Conservation (phyloP, 2,113 vertebrate species). For the Spilogale gracilis region DNA sequence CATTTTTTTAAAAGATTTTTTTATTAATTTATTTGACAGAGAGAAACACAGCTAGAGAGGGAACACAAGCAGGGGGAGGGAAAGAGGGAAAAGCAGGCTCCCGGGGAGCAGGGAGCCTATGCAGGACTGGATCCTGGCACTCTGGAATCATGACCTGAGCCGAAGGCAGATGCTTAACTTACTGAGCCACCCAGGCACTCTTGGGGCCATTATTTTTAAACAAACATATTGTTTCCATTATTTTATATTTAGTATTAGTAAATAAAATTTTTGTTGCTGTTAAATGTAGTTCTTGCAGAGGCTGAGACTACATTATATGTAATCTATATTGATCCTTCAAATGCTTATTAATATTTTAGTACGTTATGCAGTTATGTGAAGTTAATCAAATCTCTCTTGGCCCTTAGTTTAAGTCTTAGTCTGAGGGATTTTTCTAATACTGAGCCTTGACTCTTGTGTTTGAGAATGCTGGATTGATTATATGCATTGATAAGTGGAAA, state of each 20-base stretch:
- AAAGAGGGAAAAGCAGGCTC: too few species aligned
- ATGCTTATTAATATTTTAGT: constrained; percentile 51
- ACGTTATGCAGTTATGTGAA: neutral
- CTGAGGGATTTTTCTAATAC: constrained; percentile 10
- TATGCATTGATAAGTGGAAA: neutral
- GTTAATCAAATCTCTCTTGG: neutral
- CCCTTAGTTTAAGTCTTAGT: neutral
- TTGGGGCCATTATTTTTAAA: neutral
- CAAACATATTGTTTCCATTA: neutral
- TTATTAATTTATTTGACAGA: too few species aligned
- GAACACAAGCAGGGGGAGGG: too few species aligned
- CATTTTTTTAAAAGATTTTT: neutral
- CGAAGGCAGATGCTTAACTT: too few species aligned
- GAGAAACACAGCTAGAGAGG: too few species aligned
- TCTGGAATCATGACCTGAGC: too few species aligned
- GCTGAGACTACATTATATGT: neutral
- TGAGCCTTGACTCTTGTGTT: neutral
- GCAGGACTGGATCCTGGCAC: too few species aligned
- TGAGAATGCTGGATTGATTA: neutral
- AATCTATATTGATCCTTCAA: constrained; percentile 45
- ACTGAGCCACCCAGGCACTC: too few species aligned
- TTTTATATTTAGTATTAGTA: constrained; percentile 10
- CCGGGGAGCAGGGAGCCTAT: too few species aligned
- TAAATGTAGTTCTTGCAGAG: constrained; percentile 7
- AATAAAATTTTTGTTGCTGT: constrained; percentile 2